Evolutionary conservation across 53 echinoderm and acorn worm species (phyloP).

Genomic region (Astropecten irregularis): DNA sequence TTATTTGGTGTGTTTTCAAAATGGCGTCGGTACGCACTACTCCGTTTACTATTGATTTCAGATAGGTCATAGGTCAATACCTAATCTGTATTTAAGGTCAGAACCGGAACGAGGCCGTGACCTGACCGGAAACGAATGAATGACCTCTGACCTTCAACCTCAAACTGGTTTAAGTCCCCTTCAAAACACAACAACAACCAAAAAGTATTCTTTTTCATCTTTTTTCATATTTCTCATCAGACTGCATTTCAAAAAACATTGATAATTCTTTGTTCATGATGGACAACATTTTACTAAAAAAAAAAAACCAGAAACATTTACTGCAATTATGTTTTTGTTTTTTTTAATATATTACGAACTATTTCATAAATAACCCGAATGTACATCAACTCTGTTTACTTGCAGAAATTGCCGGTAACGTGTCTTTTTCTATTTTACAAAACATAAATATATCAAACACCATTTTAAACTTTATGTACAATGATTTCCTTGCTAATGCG

Average conservation of each 20-base stretch:
- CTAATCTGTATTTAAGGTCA: no score
- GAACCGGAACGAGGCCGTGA: no score
- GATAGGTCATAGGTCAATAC: no score
- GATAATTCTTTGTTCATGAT: neutral
- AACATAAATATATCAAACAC: slow-evolving; percentile 62
- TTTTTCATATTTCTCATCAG: no score
- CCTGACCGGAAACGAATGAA: neutral
- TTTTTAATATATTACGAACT: slow-evolving; percentile 60
- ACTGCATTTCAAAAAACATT: no score
- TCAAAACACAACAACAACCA: no score
- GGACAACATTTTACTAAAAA: slow-evolving; percentile 16
- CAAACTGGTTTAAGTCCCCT: no score
- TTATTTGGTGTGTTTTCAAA: no score
- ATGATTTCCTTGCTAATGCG: slow-evolving; percentile 4
- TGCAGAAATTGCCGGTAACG: slow-evolving; percentile 47
- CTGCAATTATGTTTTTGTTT: slow-evolving; percentile 3
- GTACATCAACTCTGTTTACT: slow-evolving; percentile 56
- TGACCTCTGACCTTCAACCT: neutral
- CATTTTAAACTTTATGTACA: slow-evolving; percentile 52
- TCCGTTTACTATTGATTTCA: no score
- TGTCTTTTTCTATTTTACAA: slow-evolving; percentile 50
- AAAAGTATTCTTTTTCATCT: no score
- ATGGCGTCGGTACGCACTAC: no score
- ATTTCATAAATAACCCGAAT: slow-evolving; percentile 58
- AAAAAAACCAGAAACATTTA: slow-evolving; percentile 24